A percentile compares a stretch with the other conserved stretches of the same genome.
Conservation (phyloP, 2,113 vertebrate species). For the Pantherophis guttatus region DNA sequence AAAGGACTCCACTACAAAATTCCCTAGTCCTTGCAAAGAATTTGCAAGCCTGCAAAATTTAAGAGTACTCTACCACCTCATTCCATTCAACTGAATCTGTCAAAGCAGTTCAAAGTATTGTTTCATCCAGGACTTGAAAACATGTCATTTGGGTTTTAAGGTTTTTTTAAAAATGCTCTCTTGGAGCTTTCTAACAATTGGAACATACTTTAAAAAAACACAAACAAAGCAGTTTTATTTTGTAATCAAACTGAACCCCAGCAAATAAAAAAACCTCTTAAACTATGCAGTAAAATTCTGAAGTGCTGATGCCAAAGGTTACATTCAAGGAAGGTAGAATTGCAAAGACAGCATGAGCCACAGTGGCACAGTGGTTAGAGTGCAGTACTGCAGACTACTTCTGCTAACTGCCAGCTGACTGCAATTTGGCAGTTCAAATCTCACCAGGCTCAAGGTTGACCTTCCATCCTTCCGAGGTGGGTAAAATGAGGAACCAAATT, state of each 20-base stretch:
- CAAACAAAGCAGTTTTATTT: constrained; percentile 35
- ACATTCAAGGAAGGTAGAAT: constrained; percentile 11
- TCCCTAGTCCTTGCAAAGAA: constrained; percentile 2
- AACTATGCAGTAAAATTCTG: constrained; percentile 27
- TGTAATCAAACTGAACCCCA: constrained; percentile 13
- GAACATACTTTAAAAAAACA: constrained; percentile 31
- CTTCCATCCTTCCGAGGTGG: too few relatives aligned
- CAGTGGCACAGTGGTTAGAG: too few relatives aligned
- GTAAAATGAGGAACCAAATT: too few relatives aligned
- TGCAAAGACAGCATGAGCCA: neutral
- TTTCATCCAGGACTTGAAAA: constrained; percentile 9
- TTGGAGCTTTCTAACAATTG: constrained; percentile 24
- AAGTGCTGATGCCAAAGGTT: neutral
- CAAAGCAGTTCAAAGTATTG: constrained; percentile 39
- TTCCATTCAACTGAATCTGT: constrained; percentile 12
- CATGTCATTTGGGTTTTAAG: constrained; percentile 22
- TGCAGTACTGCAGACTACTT: too few relatives aligned
- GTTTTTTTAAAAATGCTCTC: neutral
- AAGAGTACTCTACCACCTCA: constrained; percentile 9
- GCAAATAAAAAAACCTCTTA: constrained; percentile 38
- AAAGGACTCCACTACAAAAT: neutral
- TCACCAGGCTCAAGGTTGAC: too few relatives aligned
- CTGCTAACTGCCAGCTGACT: too few relatives aligned
- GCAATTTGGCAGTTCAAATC: too few relatives aligned
- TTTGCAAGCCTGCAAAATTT: constrained; percentile 5